Base-by-base conservation (phyloP, 2,113 vertebrate genomes). In the Halichoerus grypus region DNA sequence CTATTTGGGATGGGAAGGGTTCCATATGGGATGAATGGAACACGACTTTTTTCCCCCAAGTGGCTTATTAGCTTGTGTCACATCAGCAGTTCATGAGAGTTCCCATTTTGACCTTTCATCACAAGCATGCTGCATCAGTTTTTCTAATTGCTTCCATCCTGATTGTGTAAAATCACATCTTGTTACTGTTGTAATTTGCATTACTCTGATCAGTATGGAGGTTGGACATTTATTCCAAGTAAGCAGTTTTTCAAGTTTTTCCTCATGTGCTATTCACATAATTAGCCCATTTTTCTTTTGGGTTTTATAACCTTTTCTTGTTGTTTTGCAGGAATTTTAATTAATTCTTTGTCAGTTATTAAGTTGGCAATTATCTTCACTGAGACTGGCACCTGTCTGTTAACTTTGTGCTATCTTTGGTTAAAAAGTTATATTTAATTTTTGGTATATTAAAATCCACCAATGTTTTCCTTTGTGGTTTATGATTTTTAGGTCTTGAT, bases 331-430 rank as follows among this genome's bases (percentile, higher is more conserved):
- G 26, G 28, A 80, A 81, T 88, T 95, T 39, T 92, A 81, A 94
- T 92, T 84, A 94, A 83, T 90, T 93, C 33, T 55, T 67, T 39
- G 19, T 86, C 61, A 80, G 67, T 59, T 76, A 84, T 88, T 94
- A 96, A 96, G 71, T 63, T 63, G 6, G 18, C 15, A 81, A 67
- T 96, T 81, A 90, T 91, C 24, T 76, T 90, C 28, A 57, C 33
- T 88, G 28, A 95, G 31, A 92, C 51, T 91, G 53, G 49, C 4
- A 67, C 49, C 33, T 97, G 9, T 55, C 55, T 95, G 18, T 88
- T 65, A 95, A 80, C 16, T 96, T 76, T 81, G 5, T n/a, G 16
- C 0, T 81, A 55, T n/a, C 61, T 84, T 92, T 26, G 91, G 42
- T 76, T 92, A 69, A 81, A 67, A 1, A 71, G 1, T 79, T 91